Base-by-base conservation (phyloP, 2,113 vertebrate species). In the Mustela nigripes region DNA sequence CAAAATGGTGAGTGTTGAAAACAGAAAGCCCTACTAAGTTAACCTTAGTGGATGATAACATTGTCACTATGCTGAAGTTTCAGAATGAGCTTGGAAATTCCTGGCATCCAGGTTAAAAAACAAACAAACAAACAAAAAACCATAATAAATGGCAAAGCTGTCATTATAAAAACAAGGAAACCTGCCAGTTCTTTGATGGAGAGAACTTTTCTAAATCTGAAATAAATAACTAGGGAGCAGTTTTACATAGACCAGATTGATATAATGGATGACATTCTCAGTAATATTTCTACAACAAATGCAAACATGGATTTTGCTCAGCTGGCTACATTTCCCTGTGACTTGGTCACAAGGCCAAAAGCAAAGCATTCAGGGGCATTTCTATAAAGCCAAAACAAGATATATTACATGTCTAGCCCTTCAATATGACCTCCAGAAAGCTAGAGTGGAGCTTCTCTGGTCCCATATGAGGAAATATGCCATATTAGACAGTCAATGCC, bases 161-260 rank as follows among this genome's bases (percentile, higher is more conserved):
- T 71, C 28, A 81, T 78, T 95, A 73, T 86, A 92, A 53, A 73
- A 80, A 86, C 42, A 28, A 86, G 53, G 28, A 88, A 63, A 5
- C 14, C 42, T 96, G 48, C 69, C 42, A 90, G 65, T 83, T 93
- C 42, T 95, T 92, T 60, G 60, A 22, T 71, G 36, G 15, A 80
- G 50, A 95, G 53, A 92, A 82, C 21, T 87, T 74, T 86, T 69
- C 33, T 56, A 96, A 95, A 83, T 94, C 39, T 91, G 58, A 84
- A 92, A 93, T 56, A 81, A 93, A 93, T 62, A 85, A 93, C 31
- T 93, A 76, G n/a, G 15, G 80, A 85, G 76, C 73, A 65, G 11
- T 94, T 95, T 97, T 79, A 63, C 62, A 79, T 21, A 58, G 82
- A 89, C n/a, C n/a, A 5, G 65, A 62, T 9, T 80, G 73, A 93